Base-by-base conservation (phyloP, 53 echinoderm and acorn worm species). In the Mesocentrotus franciscanus region DNA sequence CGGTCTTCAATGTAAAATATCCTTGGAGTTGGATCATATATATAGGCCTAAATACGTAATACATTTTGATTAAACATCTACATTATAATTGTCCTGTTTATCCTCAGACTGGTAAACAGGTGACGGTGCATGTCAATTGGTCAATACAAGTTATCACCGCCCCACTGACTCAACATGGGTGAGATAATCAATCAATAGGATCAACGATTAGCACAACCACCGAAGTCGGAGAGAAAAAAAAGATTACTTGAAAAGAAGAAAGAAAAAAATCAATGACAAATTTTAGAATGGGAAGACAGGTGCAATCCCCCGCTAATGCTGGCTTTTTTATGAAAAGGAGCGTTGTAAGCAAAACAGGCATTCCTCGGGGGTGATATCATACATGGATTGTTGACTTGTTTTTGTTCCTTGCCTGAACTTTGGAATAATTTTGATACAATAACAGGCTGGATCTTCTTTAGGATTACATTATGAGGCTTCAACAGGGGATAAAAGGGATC, bases 101-200 rank as follows among this genome's bases (percentile, higher is more conserved):
- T 81, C 81, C 81, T 81, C 81, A 11, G 18, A 39, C 81, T 36
- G 42, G 39, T 81, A 79, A 36, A 79, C 39, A 39, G 81, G 81
- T 81, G 81, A 36, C 20, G 81, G 81, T 81, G 81, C 81, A 42
- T 81, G 42, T 81, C 81, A 81, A 20, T 81, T 81, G 81, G 81
- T 39, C 81, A 81, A 81, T 81, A 81, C 20, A 81, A 22, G 81
- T 42, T 81, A 81, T 42, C 81, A 36, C 42, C 42, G 42, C 81
- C 42, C 42, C 81, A 81, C 81, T 81, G 81, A 81, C 81, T 81
- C 36, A 81, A 36, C 36, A 81, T 81, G 42, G 42, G 42, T 20
- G 0, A 33, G 20, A 39, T n/a, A 42, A 81, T 81, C 81, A 42
- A 81, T 81, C 81, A 81, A 81, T 42, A 81, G 36, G 42, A 35